These are phyloP conservation scores for Gorsachius goisagi DNA, from an alignment of 2,113 vertebrate genomes.

Conservation along the genomic window DNA sequence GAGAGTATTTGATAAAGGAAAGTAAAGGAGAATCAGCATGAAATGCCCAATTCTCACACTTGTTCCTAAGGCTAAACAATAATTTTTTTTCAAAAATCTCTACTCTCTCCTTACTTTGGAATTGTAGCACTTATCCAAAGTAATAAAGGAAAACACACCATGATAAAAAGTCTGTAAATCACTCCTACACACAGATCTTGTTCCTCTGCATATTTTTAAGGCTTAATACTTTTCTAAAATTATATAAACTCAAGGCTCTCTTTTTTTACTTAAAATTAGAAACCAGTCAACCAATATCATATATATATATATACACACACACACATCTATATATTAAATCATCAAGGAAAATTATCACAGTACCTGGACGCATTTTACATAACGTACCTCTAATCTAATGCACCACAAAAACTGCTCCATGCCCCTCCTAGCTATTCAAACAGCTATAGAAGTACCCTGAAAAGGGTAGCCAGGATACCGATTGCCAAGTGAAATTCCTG, in stretches of 20 bases:
- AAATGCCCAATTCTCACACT: neutral
- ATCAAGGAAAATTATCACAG: neutral
- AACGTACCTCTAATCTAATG: neutral
- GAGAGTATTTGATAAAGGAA: neutral
- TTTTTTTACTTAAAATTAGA: neutral
- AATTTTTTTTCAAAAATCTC: neutral
- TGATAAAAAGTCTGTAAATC: neutral
- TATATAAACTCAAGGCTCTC: neutral
- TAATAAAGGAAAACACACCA: neutral
- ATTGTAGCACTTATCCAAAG: neutral
- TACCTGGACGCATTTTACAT: neutral
- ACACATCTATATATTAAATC: neutral
- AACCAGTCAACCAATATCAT: neutral
- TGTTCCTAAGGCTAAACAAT: neutral
- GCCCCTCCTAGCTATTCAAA: slow-evolving; percentile 9
- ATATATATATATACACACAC: neutral
- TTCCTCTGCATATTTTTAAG: neutral
- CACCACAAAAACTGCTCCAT: neutral
- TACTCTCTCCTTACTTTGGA: neutral
- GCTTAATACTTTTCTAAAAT: neutral
- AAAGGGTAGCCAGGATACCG: slow-evolving; percentile 62
- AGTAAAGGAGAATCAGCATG: neutral
- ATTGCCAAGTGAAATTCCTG: slow-evolving; percentile 51
- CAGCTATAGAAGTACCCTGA: slow-evolving; percentile 49
- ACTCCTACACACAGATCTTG: neutral